phyloP scores from a whole-genome alignment of 1,140 invertebrate genomes.

The Trichoplusia ni region DNA sequence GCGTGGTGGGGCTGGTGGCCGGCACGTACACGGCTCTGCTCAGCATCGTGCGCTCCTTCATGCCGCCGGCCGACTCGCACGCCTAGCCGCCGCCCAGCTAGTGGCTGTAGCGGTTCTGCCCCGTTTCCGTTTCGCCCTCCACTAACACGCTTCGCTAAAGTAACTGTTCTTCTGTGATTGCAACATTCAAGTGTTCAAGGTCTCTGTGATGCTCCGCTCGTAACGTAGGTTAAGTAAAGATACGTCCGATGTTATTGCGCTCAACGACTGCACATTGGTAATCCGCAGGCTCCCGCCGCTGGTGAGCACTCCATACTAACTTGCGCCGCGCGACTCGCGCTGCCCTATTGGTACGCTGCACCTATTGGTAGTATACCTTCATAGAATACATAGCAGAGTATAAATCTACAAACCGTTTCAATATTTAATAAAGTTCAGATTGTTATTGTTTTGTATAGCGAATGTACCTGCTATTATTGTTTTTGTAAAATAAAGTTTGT shows the following conservation, averaged over 20 bases:
- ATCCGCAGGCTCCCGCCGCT: background rate
- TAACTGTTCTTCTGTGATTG: background rate
- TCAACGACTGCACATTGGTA: background rate
- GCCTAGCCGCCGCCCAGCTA: background rate
- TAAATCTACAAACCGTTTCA: background rate
- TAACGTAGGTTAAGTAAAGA: background rate
- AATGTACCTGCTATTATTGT: conserved; percentile 14
- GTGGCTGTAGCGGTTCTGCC: too few relatives aligned
- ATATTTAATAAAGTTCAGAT: background rate
- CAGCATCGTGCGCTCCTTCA: conserved; percentile 82
- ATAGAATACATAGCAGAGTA: too few relatives aligned
- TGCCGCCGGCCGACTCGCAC: conserved; percentile 20
- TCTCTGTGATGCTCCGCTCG: background rate
- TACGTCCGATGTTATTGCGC: too few relatives aligned
- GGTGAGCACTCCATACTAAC: background rate
- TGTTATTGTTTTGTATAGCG: background rate
- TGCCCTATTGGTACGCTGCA: too few relatives aligned
- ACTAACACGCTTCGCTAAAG: background rate
- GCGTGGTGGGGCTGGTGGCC: conserved; percentile 85
- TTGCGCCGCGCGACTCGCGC: too few relatives aligned
- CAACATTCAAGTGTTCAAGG: background rate
- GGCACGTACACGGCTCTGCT: conserved; percentile 87
- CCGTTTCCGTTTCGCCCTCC: background rate
- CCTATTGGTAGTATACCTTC: too few relatives aligned
- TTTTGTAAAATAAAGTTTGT: conserved; percentile 13